Conservation (phyloP, 2,888 invertebrate species). For the Phytoseiulus persimilis region DNA sequence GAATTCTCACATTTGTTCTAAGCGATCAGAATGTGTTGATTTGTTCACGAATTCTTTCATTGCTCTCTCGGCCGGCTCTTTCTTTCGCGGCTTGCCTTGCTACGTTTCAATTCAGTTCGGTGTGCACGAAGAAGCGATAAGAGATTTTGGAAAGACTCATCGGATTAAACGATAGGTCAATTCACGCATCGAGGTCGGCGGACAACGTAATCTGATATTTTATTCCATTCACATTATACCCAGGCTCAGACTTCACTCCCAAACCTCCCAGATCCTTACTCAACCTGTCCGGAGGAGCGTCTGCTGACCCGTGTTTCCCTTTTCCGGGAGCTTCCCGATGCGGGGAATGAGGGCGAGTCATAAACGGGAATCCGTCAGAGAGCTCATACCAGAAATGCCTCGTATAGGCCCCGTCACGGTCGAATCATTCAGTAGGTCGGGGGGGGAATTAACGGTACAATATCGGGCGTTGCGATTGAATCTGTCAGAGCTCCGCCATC, state of each 20-base stretch:
- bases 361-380: no score
- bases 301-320: no score
- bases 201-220: not conserved
- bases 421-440: not conserved
- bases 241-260: not conserved
- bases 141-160: not conserved
- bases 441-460: not conserved
- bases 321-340: no score
- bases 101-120: not conserved
- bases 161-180: not conserved
- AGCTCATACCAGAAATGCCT: no score
- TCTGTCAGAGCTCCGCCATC: not conserved
- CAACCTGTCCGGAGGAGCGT: no score
- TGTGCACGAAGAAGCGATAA: not conserved
- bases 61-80: not conserved
- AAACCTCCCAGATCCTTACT: not conserved
- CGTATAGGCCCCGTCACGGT: not conserved
- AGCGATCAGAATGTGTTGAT: not conserved
- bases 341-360: no score
- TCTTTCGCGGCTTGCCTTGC: not conserved
- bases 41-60: not conserved
- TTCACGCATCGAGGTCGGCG: not conserved
- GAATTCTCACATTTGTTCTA: not conserved
- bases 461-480: not conserved
- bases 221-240: not conserved